phyloP scores from a whole-genome alignment of 2,797 vertebrate species.

The Phalloptychus januarius region DNA sequence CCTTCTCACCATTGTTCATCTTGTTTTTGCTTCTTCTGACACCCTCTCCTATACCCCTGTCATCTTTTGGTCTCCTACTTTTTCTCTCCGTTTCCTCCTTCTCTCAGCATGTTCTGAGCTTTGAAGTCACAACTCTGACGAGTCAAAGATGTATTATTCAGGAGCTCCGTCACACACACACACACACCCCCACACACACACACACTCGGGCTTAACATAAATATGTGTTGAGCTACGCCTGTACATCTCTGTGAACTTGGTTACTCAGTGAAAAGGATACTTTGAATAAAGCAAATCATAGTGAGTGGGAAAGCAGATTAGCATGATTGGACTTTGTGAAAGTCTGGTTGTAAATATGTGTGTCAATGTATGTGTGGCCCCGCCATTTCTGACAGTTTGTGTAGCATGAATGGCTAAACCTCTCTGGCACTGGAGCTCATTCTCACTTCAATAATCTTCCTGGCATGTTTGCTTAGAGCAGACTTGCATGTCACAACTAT shows the following conservation, averaged over 20 bases:
- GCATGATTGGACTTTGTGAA: slow-evolving; percentile 29
- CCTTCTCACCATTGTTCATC: slow-evolving; percentile 64
- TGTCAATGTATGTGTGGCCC: slow-evolving; percentile 15
- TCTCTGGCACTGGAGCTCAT: slow-evolving; percentile 63
- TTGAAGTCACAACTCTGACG: slow-evolving; percentile 73
- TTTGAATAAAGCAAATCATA: slow-evolving; percentile 60
- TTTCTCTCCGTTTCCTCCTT: slow-evolving; percentile 32
- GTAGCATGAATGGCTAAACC: slow-evolving; percentile 49
- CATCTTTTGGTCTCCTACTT: slow-evolving; percentile 38
- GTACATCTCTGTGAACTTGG: slow-evolving; percentile 38
- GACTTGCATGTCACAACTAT: slow-evolving; percentile 76
- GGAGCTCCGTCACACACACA: slow-evolving; percentile 66
- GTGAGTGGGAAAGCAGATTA: slow-evolving; percentile 40
- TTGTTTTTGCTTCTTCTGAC: slow-evolving; percentile 63
- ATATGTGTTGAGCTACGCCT: slow-evolving; percentile 35
- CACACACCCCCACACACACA: slow-evolving; percentile 28
- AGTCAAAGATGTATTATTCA: slow-evolving; percentile 86
- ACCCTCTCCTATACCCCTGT: slow-evolving; percentile 35
- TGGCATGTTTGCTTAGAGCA: slow-evolving; percentile 75
- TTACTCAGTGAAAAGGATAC: slow-evolving; percentile 53
- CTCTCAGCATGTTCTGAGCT: slow-evolving; percentile 70
- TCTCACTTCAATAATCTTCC: slow-evolving; percentile 74
- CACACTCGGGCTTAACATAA: slow-evolving; percentile 24
- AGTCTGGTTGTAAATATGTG: slow-evolving; percentile 24
- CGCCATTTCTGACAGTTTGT: slow-evolving; percentile 56